Evolutionary conservation across 2,113 vertebrate genomes (phyloP), one percentile per base, ranked within the genome.

Genomic region (Anser brachyrhynchus): DNA sequence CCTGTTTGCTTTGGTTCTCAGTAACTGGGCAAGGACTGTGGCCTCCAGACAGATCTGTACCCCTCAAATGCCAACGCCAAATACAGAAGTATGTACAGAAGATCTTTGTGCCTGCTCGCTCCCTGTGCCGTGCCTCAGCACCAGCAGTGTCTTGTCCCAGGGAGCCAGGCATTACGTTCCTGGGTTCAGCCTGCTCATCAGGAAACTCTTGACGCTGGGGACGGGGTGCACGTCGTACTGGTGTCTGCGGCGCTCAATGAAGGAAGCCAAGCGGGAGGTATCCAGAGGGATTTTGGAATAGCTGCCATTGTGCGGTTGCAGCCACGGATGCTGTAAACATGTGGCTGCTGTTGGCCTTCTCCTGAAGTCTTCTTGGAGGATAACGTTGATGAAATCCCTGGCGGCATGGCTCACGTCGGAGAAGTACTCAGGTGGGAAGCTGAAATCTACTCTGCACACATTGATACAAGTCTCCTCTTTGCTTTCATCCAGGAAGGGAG

Each of bases 391-490:
- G 87, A 99, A 99, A 83, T 99, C 99, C 94, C 98, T 97, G 28
- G 99, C 99, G 0, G 99, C 99, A 11, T 99, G 98, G 90, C 99
- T 99, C 59, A 99, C 99, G 0, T 98, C 98, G 0, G 97, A 96
- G 98, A 99, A 99, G 96, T 99, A 99, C 22, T 99, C 99, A 0
- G 98, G 98, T 0, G 99, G 99, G 94, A 99, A 99, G 97, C 99
- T 99, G 98, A 99, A 99, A 89, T 99, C 99, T 83, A 99, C 98
- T 84, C 98, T 98, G 97, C 99, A 99, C 65, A 99, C 99, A 3
- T 99, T 99, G 95, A 99, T 98, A 21, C 99, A 99, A 0, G 99
- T 99, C 95, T 99, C 99, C 93, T 99, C 99, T 17, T 98, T 98
- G 61, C 99, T 99, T 91, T 99, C 99, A 19, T 99, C 99, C 95